These are phyloP conservation scores for Pipistrellus kuhlii DNA, from an alignment of 2,797 vertebrate species.

Conservation along the genomic window DNA sequence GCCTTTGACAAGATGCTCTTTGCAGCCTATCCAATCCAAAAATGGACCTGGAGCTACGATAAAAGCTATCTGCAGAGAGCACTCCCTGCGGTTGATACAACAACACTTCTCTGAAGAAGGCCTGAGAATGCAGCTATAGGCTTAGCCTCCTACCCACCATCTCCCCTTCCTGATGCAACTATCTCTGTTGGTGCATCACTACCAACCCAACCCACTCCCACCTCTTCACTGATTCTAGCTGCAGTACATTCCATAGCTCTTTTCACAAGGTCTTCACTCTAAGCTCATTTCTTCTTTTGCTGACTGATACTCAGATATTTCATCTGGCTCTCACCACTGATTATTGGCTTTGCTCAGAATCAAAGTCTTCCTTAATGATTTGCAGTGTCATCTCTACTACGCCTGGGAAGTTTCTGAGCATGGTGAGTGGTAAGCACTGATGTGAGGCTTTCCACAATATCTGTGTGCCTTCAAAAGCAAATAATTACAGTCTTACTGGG, in stretches of 20 bases:
- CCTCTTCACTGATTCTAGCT: not conserved
- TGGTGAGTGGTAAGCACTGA: not conserved
- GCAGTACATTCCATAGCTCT: not conserved
- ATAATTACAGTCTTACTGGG: conserved; percentile 29
- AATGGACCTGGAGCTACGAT: not conserved
- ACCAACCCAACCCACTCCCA: not conserved
- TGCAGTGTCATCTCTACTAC: not conserved
- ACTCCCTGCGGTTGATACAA: not conserved
- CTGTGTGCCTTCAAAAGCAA: conserved; percentile 38
- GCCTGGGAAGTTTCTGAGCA: not conserved
- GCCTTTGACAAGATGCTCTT: not conserved
- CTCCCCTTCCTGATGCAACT: not conserved
- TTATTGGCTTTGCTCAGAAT: conserved; percentile 23
- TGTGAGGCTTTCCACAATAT: conserved; percentile 34
- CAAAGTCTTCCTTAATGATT: not conserved
- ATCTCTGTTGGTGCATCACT: not conserved
- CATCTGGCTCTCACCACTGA: not conserved
- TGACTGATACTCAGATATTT: not conserved
- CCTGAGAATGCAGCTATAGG: not conserved
- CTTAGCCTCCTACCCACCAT: not conserved
- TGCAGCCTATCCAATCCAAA: not conserved
- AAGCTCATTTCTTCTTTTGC: not conserved
- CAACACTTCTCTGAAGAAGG: not conserved
- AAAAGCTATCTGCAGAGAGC: not conserved
- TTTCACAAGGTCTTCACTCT: not conserved